These are phyloP conservation scores for Lepidothrix coronata DNA, from an alignment of 2,113 vertebrate species.

Conservation along the genomic window DNA sequence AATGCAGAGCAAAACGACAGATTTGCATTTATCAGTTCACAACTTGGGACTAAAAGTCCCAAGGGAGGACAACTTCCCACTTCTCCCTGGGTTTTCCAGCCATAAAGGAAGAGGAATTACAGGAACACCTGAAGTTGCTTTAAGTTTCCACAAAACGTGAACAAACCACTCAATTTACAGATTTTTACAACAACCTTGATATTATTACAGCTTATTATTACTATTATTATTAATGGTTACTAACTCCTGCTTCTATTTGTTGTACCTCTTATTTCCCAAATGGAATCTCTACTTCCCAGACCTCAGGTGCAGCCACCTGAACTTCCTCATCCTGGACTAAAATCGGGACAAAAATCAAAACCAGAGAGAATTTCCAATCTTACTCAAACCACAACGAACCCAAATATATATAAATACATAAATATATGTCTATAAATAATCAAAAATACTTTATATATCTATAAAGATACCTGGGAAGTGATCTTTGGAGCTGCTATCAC, in stretches of 20 bases:
- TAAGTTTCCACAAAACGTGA: background rate
- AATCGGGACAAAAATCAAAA: background rate
- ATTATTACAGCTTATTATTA: background rate
- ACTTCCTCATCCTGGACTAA: background rate
- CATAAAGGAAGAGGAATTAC: background rate
- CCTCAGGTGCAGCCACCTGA: background rate
- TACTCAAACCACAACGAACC: background rate
- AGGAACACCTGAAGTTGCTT: background rate
- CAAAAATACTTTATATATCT: background rate
- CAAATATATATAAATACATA: background rate
- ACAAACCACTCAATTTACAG: background rate
- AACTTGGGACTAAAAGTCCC: background rate
- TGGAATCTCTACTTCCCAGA: background rate
- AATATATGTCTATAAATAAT: too few relatives aligned
- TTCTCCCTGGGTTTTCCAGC: background rate
- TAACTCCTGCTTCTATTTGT: background rate
- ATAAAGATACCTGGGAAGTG: background rate
- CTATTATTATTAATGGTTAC: background rate
- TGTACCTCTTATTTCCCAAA: background rate
- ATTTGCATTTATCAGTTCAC: background rate
- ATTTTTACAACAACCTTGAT: background rate
- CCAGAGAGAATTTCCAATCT: background rate
- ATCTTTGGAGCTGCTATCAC: background rate
- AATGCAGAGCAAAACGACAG: background rate
- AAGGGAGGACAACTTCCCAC: background rate